A percentile compares a stretch with the other conserved stretches of the same genome.
Conservation (phyloP, 2,888 invertebrate genomes). For the Eupithecia insigniata region DNA sequence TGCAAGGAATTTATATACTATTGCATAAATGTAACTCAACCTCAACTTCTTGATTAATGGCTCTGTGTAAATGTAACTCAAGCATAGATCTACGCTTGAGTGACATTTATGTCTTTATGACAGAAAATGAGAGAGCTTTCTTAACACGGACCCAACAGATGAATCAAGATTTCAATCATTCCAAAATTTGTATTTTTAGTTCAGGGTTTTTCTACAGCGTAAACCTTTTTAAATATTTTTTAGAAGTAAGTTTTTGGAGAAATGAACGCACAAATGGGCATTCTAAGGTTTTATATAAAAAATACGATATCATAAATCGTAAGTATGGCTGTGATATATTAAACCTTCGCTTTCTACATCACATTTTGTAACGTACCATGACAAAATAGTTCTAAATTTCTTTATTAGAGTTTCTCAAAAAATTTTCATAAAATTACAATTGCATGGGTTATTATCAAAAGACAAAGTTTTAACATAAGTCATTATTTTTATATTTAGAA, state of each 20-base stretch:
- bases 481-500: background rate
- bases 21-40: too few species aligned
- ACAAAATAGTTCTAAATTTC: background rate
- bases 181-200: slow-evolving; percentile 5
- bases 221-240: background rate
- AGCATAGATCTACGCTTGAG: too few species aligned
- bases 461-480: background rate
- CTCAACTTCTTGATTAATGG: too few species aligned
- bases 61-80: too few species aligned
- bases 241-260: background rate
- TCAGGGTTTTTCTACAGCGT: background rate
- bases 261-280: background rate
- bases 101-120: too few species aligned
- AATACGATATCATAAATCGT: background rate
- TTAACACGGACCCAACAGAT: too few species aligned
- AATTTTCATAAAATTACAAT: background rate
- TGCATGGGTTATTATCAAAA: background rate
- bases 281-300: background rate
- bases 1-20: too few species aligned
- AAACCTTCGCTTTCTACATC: background rate
- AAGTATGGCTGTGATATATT: slow-evolving; percentile 9
- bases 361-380: background rate
- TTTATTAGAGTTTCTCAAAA: background rate
- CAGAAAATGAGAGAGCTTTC: too few species aligned
- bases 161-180: slow-evolving; percentile 16